Base-by-base conservation (phyloP, 2,888 invertebrate genomes). In the Eupelmus urozonus region DNA sequence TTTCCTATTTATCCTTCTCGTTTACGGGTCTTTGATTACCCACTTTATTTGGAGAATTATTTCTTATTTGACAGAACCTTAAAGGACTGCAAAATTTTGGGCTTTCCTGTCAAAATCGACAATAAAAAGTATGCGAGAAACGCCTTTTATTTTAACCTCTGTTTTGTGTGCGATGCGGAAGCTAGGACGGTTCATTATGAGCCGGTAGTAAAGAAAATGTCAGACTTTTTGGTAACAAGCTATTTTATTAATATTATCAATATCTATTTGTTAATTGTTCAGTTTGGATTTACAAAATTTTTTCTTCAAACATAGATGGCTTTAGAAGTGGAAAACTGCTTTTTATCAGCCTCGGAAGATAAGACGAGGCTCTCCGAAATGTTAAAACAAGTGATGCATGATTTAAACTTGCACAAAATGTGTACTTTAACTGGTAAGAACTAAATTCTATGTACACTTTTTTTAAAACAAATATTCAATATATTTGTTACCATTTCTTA, bases 141-240 rank as follows among this genome's bases (percentile, higher is more conserved):
- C 90, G 96, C 96, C n/a, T 96, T 97, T 85, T 95, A 97, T 80
- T 98, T 98, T 91, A 98, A 98, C 90, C 90, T 97, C 40, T 98
- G 98, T 90, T 97, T 98, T 88, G 97, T 98, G 0, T 98, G 97
- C 87, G 96, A 97, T 87, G 95, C 96, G 69, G 94, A 95, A 91
- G 95, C 97, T 0, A 93, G 96, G 76, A 97, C 97, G 0, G 95
- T 96, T 1, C 97, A 97, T 85, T 98, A 98, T 90, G 98, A 98
- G 87, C 95, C 97, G 0, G 96, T 98, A 9, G 96, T 98, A 0
- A 97, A 96, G 86, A 98, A 98, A 89, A 93, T 98, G 67, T 96
- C 97, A 0, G 96, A 97, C 66, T 78, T 69, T 60, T 79, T 80
- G 71, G 74, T 63, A 70, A 63, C 13, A 42, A 29, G 55, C 74